Evolutionary conservation across 2,888 invertebrate genomes (phyloP), one percentile per base, ranked within the genome.

Genomic region (Leucophenga maculata): DNA sequence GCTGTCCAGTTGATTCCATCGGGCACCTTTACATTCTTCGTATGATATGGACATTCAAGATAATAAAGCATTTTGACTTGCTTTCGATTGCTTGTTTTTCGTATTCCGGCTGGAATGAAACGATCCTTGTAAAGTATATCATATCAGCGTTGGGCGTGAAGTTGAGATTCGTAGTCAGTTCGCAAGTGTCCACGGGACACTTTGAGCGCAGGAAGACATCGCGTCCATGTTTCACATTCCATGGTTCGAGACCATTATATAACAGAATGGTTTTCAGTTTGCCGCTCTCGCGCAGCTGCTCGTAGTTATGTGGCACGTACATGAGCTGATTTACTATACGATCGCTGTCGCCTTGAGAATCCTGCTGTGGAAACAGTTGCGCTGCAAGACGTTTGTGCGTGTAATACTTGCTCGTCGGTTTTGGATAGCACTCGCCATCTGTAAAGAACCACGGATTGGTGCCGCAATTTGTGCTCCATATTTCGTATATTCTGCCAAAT

Each of bases 1-100:
- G 98, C 96, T 9, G 98, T 98, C 97, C 98, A 98, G 90, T 99
- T 99, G 88, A 98, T 94, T 4, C 94, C 92, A 83, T 94, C 92
- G 13, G 93, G 87, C 75, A 93, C 91, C 78, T 94, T 93, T 67
- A 94, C 90, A 69, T 93, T 93, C 77, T 96, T 95, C 14, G 98
- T 97, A 89, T 98, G 97, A 89, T 97, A 95, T 1, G 98, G 98
- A 87, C 97, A 98, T 88, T 99, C 98, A 75, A 98, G 90, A 88
- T 97, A 94, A 89, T 97, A 98, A 73, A 98, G 90, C 86, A 97
- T 94, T 95, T 97, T 97, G 66, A 97, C 92, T 90, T 95, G 95
- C 81, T 92, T 92, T 6, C 89, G 87, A 68, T 86, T 86, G 18
- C 92, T 92, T 32, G 93, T 92, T 76, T 94, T 91, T 68, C 91